phyloP scores from a whole-genome alignment of 2,113 vertebrate genomes.

The Acanthochromis polyacanthus region DNA sequence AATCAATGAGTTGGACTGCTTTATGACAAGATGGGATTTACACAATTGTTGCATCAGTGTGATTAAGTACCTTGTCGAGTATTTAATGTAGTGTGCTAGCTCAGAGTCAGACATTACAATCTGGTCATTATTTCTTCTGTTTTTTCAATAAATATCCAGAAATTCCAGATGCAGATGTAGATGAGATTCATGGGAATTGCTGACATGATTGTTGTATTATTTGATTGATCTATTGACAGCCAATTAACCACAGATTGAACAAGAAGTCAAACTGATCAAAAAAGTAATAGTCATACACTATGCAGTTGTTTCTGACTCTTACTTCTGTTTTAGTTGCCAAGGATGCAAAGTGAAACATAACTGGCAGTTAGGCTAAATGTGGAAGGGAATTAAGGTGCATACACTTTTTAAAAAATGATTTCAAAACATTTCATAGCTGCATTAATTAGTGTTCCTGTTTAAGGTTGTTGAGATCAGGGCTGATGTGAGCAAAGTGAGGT shows the following conservation, averaged over 20 bases:
- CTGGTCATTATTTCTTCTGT: background rate
- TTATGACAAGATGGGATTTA: background rate
- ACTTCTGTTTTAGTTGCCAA: background rate
- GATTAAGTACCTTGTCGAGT: background rate
- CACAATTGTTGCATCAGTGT: background rate
- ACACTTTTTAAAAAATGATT: too few species aligned
- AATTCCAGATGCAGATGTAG: too few species aligned
- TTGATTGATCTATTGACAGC: constrained; percentile 2
- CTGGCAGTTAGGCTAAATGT: too few species aligned
- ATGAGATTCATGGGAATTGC: too few species aligned
- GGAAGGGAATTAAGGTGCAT: too few species aligned
- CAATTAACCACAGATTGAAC: background rate
- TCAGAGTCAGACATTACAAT: constrained; percentile 6
- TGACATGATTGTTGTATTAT: background rate
- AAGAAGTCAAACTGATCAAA: background rate
- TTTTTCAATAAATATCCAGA: background rate
- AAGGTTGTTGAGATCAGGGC: background rate
- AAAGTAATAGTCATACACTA: too few species aligned
- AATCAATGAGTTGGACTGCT: background rate
- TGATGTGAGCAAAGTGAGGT: background rate
- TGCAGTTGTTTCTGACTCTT: background rate
- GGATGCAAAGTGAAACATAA: too few species aligned
- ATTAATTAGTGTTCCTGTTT: background rate
- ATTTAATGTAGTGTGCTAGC: constrained; percentile 11
- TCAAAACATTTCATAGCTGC: too few species aligned